These are phyloP conservation scores for Amiota communis DNA, from an alignment of 2,888 invertebrate species.

Conservation along the genomic window DNA sequence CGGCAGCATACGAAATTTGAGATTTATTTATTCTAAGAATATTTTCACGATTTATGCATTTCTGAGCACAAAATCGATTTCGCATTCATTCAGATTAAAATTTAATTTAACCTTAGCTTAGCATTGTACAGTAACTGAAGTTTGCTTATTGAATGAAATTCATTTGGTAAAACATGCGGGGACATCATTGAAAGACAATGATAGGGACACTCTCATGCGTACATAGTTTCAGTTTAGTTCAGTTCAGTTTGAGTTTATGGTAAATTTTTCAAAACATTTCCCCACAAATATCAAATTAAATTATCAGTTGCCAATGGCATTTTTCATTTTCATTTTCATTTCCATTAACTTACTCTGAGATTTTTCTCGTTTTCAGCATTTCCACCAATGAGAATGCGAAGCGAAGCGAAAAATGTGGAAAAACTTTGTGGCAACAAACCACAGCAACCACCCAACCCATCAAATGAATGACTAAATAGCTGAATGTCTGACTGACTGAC, in stretches of 20 bases:
- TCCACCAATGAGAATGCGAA: too few relatives aligned
- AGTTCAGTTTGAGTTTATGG: not conserved
- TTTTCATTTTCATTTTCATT: not conserved
- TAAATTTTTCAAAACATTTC: not conserved
- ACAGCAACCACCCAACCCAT: too few relatives aligned
- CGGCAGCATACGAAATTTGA: slow-evolving; percentile 50
- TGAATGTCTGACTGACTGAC: too few relatives aligned
- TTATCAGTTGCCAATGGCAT: slow-evolving; percentile 11
- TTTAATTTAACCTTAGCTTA: not conserved
- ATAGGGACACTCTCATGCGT: not conserved
- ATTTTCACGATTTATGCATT: slow-evolving; percentile 20
- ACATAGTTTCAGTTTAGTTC: not conserved
- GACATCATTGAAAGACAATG: too few relatives aligned
- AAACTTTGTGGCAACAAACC: too few relatives aligned
- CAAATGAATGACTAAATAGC: too few relatives aligned
- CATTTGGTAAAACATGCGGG: too few relatives aligned
- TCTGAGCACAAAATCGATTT: slow-evolving; percentile 6
- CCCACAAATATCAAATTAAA: slow-evolving; percentile 27
- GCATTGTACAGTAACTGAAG: too few relatives aligned
- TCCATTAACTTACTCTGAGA: not conserved
- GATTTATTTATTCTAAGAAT: slow-evolving; percentile 63
- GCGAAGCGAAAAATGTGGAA: too few relatives aligned
- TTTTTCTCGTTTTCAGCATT: not conserved
- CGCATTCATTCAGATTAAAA: not conserved
- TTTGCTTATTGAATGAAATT: too few relatives aligned